These are phyloP conservation scores for Lycodopsis pacificus DNA, from an alignment of 2,797 vertebrate species.

Conservation along the genomic window DNA sequence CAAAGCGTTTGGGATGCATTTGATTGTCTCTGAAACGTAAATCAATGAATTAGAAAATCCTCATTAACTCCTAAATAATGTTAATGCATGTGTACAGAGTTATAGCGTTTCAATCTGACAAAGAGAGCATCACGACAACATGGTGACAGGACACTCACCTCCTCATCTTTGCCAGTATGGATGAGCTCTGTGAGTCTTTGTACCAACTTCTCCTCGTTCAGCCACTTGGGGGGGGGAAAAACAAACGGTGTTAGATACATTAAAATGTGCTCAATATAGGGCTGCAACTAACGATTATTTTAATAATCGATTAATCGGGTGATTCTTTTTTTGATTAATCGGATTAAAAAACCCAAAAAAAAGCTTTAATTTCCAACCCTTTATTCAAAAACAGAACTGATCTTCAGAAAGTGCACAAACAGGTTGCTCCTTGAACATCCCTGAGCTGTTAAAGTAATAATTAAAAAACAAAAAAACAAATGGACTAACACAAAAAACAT, in stretches of 20 bases:
- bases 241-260: neutral
- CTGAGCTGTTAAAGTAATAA: too few relatives aligned
- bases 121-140: neutral
- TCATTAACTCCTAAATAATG: neutral
- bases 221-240: conserved; percentile 87
- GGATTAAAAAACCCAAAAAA: too few relatives aligned
- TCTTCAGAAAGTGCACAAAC: too few relatives aligned
- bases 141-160: conserved; percentile 82
- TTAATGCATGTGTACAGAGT: neutral
- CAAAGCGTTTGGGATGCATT: conserved; percentile 98
- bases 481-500: too few relatives aligned
- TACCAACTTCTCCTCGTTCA: conserved; percentile 92
- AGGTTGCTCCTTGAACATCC: too few relatives aligned
- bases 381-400: too few relatives aligned
- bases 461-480: too few relatives aligned
- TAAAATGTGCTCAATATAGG: neutral
- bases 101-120: neutral
- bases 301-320: too few relatives aligned
- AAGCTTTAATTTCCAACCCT: too few relatives aligned
- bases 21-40: conserved; percentile 88
- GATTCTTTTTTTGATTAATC: too few relatives aligned
- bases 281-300: too few relatives aligned
- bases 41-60: neutral
- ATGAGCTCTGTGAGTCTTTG: conserved; percentile 95
- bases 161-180: conserved; percentile 92